A percentile compares a stretch with the other conserved stretches of the same genome.
These are phyloP conservation scores for Acromyrmex echinatior DNA, from an alignment of 1,140 invertebrate genomes.

Conservation along the genomic window DNA sequence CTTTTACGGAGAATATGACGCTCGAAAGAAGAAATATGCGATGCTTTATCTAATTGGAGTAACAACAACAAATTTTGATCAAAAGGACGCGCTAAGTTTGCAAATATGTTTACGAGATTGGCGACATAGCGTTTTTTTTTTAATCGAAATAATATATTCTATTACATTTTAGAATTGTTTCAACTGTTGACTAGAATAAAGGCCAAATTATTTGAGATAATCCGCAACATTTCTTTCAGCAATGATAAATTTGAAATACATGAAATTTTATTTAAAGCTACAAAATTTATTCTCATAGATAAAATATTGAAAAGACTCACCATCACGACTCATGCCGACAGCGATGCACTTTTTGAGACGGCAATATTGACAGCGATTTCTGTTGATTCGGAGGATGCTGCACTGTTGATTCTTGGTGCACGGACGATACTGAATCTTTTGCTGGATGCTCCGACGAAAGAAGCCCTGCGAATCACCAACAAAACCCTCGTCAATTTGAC, in stretches of 20 bases:
- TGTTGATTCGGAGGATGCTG: slow-evolving; percentile 97
- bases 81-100: background rate
- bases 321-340: slow-evolving; percentile 99
- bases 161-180: slow-evolving; percentile 4
- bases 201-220: background rate
- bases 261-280: background rate
- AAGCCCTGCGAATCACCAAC: slow-evolving; percentile 91
- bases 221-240: background rate
- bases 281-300: background rate
- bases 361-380: slow-evolving; percentile 99
- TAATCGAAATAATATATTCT: background rate
- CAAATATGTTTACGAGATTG: background rate
- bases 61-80: background rate
- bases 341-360: slow-evolving; percentile 99
- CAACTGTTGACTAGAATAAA: background rate
- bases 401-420: slow-evolving; percentile 99
- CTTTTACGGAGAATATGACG: slow-evolving; percentile 19
- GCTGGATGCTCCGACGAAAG: slow-evolving; percentile 96
- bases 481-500: slow-evolving; percentile 85
- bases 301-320: slow-evolving; percentile 88
- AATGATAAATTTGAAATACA: background rate
- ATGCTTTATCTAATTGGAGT: background rate
- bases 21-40: background rate
- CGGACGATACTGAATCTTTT: slow-evolving; percentile 99
- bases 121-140: background rate